Evolutionary conservation across 2,888 invertebrate species (phyloP).

Genomic region (Patella depressa): DNA sequence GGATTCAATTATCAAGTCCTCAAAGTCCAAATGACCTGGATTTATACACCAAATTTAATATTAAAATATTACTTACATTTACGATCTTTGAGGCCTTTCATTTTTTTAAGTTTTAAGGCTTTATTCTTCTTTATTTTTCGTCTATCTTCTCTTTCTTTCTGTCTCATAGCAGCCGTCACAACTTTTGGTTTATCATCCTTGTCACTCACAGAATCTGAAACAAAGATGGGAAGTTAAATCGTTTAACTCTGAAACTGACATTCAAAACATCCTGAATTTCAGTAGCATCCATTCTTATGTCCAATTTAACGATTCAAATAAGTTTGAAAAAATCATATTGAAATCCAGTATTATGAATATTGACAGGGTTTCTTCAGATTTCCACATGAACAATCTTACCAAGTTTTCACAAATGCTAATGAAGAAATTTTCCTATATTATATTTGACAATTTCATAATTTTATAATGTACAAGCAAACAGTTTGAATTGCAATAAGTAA

Average conservation of each 20-base stretch:
- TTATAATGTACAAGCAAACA: too few relatives aligned
- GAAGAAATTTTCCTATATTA: too few relatives aligned
- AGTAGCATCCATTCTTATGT: not conserved
- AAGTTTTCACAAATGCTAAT: too few relatives aligned
- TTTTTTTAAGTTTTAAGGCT: constrained; percentile 52
- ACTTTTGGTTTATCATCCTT: constrained; percentile 50
- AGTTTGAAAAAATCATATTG: not conserved
- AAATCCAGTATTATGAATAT: too few relatives aligned
- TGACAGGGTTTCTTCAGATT: too few relatives aligned
- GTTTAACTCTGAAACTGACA: not conserved
- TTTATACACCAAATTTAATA: too few relatives aligned
- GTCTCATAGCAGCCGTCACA: constrained; percentile 66
- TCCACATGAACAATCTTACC: too few relatives aligned
- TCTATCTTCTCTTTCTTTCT: constrained; percentile 68
- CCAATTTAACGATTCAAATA: not conserved
- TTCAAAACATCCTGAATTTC: not conserved
- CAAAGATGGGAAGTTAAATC: not conserved
- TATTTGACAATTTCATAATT: too few relatives aligned
- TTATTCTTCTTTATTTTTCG: constrained; percentile 63
- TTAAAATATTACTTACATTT: not conserved
- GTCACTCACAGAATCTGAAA: constrained; percentile 50
- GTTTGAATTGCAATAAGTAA: too few relatives aligned
- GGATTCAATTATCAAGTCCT: too few relatives aligned
- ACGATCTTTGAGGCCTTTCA: not conserved
- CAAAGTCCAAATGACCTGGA: too few relatives aligned